Percentiles rank a stretch among this genome's conserved stretches.
Conservation (phyloP, 2,113 vertebrate species). For the Mesembrinibis cayennensis region DNA sequence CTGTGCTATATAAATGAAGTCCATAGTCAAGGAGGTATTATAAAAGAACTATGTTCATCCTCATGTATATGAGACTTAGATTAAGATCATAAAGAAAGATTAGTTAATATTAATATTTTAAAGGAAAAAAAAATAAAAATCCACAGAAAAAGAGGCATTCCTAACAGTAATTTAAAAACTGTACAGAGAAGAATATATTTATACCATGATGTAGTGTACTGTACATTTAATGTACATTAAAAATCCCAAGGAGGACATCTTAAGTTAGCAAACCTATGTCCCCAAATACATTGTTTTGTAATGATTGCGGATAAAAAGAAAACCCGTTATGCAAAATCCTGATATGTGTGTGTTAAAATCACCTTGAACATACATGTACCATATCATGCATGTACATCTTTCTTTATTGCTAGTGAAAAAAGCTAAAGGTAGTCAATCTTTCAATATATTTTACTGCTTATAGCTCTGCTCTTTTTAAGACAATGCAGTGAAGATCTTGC, state of each 20-base stretch:
- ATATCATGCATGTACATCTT: neutral
- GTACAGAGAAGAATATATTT: neutral
- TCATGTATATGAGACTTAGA: neutral
- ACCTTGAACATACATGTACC: neutral
- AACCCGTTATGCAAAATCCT: neutral
- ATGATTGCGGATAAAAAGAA: neutral
- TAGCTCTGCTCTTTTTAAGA: neutral
- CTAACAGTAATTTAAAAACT: neutral
- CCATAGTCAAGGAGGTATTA: neutral
- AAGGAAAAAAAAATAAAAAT: neutral
- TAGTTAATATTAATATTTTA: neutral
- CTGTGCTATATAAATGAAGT: neutral
- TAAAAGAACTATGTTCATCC: neutral
- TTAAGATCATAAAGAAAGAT: neutral
- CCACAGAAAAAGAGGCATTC: neutral
- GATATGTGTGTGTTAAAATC: neutral
- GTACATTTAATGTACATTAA: neutral
- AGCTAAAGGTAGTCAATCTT: neutral
- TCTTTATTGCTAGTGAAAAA: neutral
- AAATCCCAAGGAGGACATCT: neutral
- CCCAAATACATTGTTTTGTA: neutral
- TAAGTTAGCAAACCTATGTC: neutral
- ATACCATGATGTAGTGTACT: neutral
- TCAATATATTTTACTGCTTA: neutral
- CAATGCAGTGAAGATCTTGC: neutral